Evolutionary conservation across 2,113 vertebrate genomes (phyloP), one percentile per base, ranked within the genome.

Genomic region (Ochotona curzoniae): DNA sequence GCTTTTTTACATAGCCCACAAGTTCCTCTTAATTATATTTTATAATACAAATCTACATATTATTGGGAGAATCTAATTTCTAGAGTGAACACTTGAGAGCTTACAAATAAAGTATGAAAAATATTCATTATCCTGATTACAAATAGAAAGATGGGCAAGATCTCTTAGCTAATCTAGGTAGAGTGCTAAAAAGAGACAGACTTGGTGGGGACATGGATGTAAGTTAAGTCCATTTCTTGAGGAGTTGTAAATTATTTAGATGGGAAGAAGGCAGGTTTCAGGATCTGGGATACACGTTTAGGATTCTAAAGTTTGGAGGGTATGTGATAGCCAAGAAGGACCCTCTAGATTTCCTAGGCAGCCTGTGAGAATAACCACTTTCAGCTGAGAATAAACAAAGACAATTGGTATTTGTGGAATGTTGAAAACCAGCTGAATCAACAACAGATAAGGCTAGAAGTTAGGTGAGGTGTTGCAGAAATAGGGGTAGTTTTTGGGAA

Each of bases 381-480:
- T 69, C 73, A 81, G 28, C 47, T 83, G 61, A 94, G 93, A 67
- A 49, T 63, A 91, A 91, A 83, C 32, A 84, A 67, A 89, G 64
- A 84, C 74, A 76, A 49, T 18, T 84, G 91, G 74, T 88, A 95
- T 96, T 94, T 94, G 90, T 90, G 85, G 90, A 94, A 96, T 96
- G 93, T 61, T 83, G 66, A 51, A 70, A 94, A 76, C 54, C 70
- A 61, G 78, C 87, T 91, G 87, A 96, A 60, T 95, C 91, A 96
- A 91, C 94, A 89, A 57, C 83, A 90, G 88, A 81, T 96, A 93
- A 96, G 79, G 78, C n/a, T 10, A 15, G 71, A 75, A 86, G 83
- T 61, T 44, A 82, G 89, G 66, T 78, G 66, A 73, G 73, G 57
- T 82, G 35, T 64, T 96, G 81, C 44, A 83, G 71, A 87, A 70